Evolutionary conservation across 2,888 invertebrate genomes (phyloP).

Genomic region (Hetaerina titia): DNA sequence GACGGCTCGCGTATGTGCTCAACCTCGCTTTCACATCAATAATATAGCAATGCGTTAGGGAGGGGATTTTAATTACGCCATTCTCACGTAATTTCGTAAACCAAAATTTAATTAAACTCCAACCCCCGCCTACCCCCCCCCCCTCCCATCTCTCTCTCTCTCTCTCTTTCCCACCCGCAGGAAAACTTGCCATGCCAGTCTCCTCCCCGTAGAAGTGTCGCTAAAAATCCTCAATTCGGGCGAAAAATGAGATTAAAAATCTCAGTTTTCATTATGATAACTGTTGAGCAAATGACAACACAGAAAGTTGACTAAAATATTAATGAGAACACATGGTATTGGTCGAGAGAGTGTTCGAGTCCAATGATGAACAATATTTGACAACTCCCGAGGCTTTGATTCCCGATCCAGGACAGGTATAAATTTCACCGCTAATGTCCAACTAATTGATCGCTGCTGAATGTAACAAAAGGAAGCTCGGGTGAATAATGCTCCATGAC

Average conservation of each 20-base stretch:
- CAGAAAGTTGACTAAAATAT: slow-evolving; percentile 30
- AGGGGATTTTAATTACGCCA: slow-evolving; percentile 61
- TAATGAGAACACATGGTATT: not conserved
- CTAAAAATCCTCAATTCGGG: slow-evolving; percentile 21
- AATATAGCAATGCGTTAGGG: slow-evolving; percentile 60
- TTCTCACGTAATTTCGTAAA: slow-evolving; percentile 67
- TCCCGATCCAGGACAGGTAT: not conserved
- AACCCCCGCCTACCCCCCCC: not conserved
- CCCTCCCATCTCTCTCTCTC: not conserved
- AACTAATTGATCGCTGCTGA: not conserved
- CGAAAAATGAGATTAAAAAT: slow-evolving; percentile 38
- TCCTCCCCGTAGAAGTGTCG: not conserved
- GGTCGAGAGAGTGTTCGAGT: not conserved
- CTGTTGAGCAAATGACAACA: slow-evolving; percentile 32
- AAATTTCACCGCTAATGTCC: not conserved
- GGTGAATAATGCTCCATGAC: not conserved
- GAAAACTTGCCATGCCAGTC: not conserved
- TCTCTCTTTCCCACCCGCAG: not conserved
- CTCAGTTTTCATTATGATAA: slow-evolving; percentile 50
- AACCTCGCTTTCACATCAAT: slow-evolving; percentile 55
- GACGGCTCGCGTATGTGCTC: slow-evolving; percentile 49
- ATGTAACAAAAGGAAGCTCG: not conserved
- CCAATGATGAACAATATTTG: slow-evolving; percentile 31
- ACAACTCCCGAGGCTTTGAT: slow-evolving; percentile 19
- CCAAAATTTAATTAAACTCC: slow-evolving; percentile 62